A percentile compares a stretch with the other conserved stretches of the same genome.
Conservation (phyloP, 2,113 vertebrate species). For the Alligator mississippiensis region DNA sequence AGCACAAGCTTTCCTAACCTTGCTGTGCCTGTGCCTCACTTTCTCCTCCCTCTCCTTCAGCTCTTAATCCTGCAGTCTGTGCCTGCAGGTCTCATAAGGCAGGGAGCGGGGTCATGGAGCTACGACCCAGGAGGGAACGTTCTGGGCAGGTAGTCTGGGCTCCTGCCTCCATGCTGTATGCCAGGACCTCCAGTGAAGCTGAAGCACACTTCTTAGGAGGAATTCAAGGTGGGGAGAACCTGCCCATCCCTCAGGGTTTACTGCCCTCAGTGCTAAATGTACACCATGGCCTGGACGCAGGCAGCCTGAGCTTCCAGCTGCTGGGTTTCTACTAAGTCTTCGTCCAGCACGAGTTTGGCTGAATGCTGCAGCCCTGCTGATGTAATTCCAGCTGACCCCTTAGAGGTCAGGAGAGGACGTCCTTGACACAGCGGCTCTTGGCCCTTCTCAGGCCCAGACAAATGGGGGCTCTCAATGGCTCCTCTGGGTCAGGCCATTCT, state of each 20-base stretch:
- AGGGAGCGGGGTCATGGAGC: neutral
- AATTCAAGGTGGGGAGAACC: neutral
- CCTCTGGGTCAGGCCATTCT: fast-evolving
- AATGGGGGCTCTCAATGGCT: too few relatives aligned
- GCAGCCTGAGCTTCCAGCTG: neutral
- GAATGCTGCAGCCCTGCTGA: neutral
- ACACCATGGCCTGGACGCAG: neutral
- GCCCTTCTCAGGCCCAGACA: too few relatives aligned
- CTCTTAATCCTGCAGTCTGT: neutral
- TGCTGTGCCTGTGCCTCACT: neutral
- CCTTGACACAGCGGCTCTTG: neutral
- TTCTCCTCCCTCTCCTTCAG: neutral
- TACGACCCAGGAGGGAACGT: neutral
- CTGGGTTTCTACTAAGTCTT: fast-evolving
- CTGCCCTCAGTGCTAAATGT: neutral
- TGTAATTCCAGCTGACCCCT: fast-evolving
- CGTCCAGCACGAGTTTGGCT: fast-evolving
- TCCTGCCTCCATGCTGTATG: neutral
- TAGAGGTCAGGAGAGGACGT: neutral
- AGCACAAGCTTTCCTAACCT: neutral
- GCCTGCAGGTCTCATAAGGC: neutral
- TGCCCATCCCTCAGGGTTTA: neutral
- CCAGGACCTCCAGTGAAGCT: neutral
- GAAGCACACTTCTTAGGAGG: neutral
- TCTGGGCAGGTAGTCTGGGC: neutral